phyloP scores from a whole-genome alignment of 2,888 invertebrate genomes.

The Criorhina ranunculi region DNA sequence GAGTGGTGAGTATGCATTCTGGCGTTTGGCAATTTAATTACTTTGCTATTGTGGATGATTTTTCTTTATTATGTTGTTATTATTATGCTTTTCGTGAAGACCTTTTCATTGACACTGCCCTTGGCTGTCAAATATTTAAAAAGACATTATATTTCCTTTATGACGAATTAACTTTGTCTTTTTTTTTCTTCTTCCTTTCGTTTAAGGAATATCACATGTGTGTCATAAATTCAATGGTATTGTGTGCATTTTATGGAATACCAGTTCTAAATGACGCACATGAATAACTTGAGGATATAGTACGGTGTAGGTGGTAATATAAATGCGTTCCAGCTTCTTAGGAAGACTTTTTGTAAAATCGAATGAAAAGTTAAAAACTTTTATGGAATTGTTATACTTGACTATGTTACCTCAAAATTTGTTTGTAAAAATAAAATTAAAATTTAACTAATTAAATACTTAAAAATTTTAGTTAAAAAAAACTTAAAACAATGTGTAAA shows the following conservation, averaged over 20 bases:
- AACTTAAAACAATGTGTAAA: too few species aligned
- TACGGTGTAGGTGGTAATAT: background rate
- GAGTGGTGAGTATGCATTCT: constrained; percentile 61
- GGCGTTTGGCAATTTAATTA: constrained; percentile 64
- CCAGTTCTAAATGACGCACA: background rate
- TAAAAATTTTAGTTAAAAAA: too few species aligned
- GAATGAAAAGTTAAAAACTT: too few species aligned
- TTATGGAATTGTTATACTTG: background rate
- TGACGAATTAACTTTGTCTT: background rate
- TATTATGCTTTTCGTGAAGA: constrained; percentile 9
- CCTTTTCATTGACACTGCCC: constrained; percentile 1
- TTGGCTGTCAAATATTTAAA: constrained; percentile 7
- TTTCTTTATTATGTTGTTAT: constrained; percentile 39
- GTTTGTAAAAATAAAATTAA: too few species aligned
- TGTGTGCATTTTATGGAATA: constrained; percentile 1
- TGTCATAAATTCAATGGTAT: background rate
- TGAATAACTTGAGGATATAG: background rate
- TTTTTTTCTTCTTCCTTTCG: background rate
- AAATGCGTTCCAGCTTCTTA: background rate
- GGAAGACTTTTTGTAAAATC: too few species aligned
- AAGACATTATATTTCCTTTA: constrained; percentile 4
- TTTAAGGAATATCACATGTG: background rate
- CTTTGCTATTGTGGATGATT: constrained; percentile 36
- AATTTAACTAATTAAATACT: too few species aligned
- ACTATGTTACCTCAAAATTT: too few species aligned